phyloP scores from a whole-genome alignment of 1,140 invertebrate genomes.

The Latrodectus geometricus region DNA sequence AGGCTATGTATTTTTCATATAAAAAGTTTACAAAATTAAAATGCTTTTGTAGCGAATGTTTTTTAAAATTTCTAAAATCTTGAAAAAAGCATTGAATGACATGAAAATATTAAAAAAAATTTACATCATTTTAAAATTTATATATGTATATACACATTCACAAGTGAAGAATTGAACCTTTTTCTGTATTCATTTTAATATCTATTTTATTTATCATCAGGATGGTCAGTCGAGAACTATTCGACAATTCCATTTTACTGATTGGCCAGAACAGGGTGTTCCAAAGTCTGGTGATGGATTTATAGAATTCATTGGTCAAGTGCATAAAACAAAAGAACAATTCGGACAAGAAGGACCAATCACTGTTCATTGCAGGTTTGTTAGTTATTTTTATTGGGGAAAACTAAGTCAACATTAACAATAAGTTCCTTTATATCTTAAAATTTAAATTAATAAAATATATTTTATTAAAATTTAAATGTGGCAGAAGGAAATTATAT shows the following conservation, averaged over 20 bases:
- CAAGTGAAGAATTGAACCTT: neutral
- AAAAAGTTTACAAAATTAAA: no score
- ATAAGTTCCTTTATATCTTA: no score
- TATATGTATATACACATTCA: neutral
- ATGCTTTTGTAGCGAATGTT: no score
- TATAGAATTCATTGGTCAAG: constrained; percentile 98
- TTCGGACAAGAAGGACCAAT: constrained; percentile 99
- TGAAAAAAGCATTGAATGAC: no score
- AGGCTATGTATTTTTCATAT: no score
- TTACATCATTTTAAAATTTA: neutral
- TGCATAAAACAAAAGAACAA: constrained; percentile 99
- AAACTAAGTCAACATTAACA: no score
- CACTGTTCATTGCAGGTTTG: constrained; percentile 96
- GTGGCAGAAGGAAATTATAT: no score
- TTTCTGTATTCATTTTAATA: neutral
- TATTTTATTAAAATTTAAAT: no score
- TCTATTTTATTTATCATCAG: constrained; percentile 68
- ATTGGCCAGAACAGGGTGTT: constrained; percentile 96
- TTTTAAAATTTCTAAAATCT: no score
- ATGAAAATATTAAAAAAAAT: no score
- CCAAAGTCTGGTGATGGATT: constrained; percentile 98
- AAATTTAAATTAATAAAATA: no score
- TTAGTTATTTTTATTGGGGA: constrained; percentile 11
- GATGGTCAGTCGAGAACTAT: constrained; percentile 96
- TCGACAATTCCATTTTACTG: constrained; percentile 98